These are phyloP conservation scores for Microctenopoma steveboyesi DNA, from an alignment of 2,797 vertebrate species.

Conservation along the genomic window DNA sequence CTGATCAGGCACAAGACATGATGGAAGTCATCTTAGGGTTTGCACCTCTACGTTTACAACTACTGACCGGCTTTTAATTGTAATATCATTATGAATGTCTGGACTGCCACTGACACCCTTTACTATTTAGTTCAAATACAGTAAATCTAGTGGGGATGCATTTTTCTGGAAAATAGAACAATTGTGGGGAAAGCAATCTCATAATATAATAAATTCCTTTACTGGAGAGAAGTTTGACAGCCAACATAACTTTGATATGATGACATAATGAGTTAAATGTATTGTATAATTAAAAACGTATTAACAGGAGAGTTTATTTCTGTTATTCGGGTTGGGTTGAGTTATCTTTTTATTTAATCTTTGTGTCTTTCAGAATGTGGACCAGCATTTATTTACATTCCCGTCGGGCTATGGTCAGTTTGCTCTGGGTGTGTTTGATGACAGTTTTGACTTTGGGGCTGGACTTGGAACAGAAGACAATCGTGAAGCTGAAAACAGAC, in stretches of 20 bases:
- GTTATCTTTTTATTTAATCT: constrained; percentile 5
- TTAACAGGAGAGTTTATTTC: constrained; percentile 3
- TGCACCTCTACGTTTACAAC: constrained; percentile 38
- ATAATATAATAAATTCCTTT: constrained; percentile 6
- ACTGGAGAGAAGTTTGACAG: constrained; percentile 10
- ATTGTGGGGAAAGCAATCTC: neutral
- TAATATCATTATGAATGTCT: neutral
- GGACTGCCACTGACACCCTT: neutral
- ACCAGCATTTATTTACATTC: constrained; percentile 93
- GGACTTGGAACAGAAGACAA: constrained; percentile 86
- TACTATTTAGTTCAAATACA: neutral
- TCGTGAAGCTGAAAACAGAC: constrained; percentile 89
- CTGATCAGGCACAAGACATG: constrained; percentile 3
- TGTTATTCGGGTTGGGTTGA: neutral
- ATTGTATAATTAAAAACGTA: constrained; percentile 21
- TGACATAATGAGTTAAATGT: neutral
- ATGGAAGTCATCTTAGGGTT: constrained; percentile 8
- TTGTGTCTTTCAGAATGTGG: constrained; percentile 82
- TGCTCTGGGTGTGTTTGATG: constrained; percentile 94
- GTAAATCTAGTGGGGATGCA: neutral
- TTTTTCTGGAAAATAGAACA: neutral
- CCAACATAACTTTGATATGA: constrained; percentile 5
- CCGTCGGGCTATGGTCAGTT: constrained; percentile 95
- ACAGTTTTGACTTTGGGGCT: constrained; percentile 90
- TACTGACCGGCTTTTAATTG: neutral